Conservation (phyloP, 1,140 invertebrate species). For the Drosophila serrata region DNA sequence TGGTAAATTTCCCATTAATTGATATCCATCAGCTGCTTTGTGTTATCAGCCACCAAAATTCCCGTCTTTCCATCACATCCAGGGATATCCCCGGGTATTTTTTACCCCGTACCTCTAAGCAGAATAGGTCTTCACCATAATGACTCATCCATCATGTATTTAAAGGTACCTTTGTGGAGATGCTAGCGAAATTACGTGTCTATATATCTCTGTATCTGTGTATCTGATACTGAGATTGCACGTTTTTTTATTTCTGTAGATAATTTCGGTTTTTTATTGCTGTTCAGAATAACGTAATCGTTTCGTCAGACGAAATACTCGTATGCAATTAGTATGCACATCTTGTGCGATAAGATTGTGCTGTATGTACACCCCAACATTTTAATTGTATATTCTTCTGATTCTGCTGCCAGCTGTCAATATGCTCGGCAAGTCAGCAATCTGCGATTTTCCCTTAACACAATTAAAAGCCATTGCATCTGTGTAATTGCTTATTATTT, state of each 20-base stretch:
- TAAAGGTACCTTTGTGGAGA: neutral
- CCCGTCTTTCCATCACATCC: neutral
- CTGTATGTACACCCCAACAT: neutral
- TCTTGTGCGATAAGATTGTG: constrained; percentile 47
- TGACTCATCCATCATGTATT: constrained; percentile 8
- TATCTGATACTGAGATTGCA: constrained; percentile 22
- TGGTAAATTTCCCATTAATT: neutral
- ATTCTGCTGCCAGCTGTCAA: constrained; percentile 11
- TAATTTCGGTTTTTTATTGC: constrained; percentile 8
- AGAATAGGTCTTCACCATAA: neutral
- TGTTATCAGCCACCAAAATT: constrained; percentile 9
- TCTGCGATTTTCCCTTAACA: constrained; percentile 22
- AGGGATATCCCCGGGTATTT: constrained; percentile 7
- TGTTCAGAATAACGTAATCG: constrained; percentile 30
- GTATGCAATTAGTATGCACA: constrained; percentile 47
- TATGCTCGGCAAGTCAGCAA: neutral
- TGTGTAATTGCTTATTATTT: constrained; percentile 50
- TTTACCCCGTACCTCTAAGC: no score
- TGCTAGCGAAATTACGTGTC: constrained; percentile 13
- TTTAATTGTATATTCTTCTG: constrained; percentile 19
- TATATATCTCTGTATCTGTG: constrained; percentile 28
- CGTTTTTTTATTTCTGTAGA: constrained; percentile 7
- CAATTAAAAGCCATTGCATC: constrained; percentile 63
- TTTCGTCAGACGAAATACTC: constrained; percentile 22
- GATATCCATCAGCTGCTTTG: neutral